A percentile compares a stretch with the other conserved stretches of the same genome.
phyloP scores from a whole-genome alignment of 2,888 invertebrate species.

The Elgonia sp. region DNA sequence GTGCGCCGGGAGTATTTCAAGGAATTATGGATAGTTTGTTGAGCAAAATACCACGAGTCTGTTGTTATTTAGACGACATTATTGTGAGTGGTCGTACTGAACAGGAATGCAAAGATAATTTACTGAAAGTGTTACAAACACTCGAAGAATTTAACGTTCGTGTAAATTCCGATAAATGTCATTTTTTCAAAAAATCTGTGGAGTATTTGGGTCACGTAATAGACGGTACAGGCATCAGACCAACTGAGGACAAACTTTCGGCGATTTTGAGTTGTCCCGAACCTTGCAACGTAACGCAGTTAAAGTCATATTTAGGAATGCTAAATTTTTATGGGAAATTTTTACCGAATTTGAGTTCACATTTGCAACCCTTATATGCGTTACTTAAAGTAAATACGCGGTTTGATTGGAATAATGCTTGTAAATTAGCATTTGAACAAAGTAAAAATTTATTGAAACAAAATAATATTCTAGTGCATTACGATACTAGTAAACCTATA shows the following conservation, averaged over 20 bases:
- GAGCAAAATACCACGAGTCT: slow-evolving; percentile 55
- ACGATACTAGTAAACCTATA: too few relatives aligned
- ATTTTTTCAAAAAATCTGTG: slow-evolving; percentile 35
- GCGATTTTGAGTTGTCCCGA: slow-evolving; percentile 39
- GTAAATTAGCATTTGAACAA: too few relatives aligned
- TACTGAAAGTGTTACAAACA: not conserved
- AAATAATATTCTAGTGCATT: too few relatives aligned
- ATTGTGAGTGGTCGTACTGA: slow-evolving; percentile 41
- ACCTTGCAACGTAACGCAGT: slow-evolving; percentile 74
- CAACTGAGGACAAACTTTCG: slow-evolving; percentile 44
- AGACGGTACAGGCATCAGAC: slow-evolving; percentile 33
- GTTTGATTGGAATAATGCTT: too few relatives aligned
- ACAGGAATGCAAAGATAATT: slow-evolving; percentile 27
- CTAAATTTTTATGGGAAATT: slow-evolving; percentile 83
- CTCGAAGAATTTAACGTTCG: not conserved
- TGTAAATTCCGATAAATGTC: slow-evolving; percentile 38
- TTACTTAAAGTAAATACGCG: not conserved
- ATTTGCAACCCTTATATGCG: too few relatives aligned
- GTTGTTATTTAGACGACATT: slow-evolving; percentile 85
- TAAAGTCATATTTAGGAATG: slow-evolving; percentile 80
- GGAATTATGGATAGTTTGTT: slow-evolving; percentile 49
- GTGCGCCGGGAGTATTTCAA: slow-evolving; percentile 52
- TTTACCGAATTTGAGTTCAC: slow-evolving; percentile 35
- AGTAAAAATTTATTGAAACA: too few relatives aligned
- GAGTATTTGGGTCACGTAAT: slow-evolving; percentile 52